phyloP scores from a whole-genome alignment of 2,888 invertebrate genomes.

The Pheosia tremula region DNA sequence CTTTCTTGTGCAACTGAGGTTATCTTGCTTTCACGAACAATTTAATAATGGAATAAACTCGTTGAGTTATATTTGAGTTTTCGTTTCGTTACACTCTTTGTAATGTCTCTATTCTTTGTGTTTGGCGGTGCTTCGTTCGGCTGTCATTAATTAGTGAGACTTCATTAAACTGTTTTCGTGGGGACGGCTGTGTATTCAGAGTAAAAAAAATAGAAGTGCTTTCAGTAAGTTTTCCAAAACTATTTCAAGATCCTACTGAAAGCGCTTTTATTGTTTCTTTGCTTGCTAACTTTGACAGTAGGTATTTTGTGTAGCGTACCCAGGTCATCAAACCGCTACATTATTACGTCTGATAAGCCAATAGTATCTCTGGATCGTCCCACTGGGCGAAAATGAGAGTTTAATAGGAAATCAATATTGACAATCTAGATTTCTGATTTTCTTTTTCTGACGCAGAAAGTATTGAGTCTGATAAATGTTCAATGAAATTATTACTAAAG shows the following conservation, averaged over 20 bases:
- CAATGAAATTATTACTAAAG: too few relatives aligned
- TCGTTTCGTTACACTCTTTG: constrained; percentile 50
- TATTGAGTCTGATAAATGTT: too few relatives aligned
- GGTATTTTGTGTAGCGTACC: too few relatives aligned
- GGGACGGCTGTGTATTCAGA: background rate
- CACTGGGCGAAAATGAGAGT: background rate
- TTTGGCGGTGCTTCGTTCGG: constrained; percentile 36
- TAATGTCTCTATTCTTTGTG: constrained; percentile 41
- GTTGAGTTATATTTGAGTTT: constrained; percentile 68
- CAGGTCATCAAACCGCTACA: too few relatives aligned
- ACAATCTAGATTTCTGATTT: background rate
- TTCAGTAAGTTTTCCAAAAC: background rate
- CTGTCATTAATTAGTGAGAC: constrained; percentile 43
- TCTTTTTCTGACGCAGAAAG: background rate
- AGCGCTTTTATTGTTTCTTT: too few relatives aligned
- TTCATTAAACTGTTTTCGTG: constrained; percentile 37
- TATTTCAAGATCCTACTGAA: background rate
- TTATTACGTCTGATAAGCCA: too few relatives aligned
- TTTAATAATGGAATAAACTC: constrained; percentile 78
- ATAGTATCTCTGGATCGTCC: background rate
- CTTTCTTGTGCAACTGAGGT: constrained; percentile 52
- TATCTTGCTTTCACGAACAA: constrained; percentile 79
- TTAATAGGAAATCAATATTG: constrained; percentile 7
- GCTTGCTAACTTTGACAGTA: too few relatives aligned
- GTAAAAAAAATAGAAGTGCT: background rate